phyloP scores from a whole-genome alignment of 1,140 invertebrate species.

The Euschistus heros region DNA sequence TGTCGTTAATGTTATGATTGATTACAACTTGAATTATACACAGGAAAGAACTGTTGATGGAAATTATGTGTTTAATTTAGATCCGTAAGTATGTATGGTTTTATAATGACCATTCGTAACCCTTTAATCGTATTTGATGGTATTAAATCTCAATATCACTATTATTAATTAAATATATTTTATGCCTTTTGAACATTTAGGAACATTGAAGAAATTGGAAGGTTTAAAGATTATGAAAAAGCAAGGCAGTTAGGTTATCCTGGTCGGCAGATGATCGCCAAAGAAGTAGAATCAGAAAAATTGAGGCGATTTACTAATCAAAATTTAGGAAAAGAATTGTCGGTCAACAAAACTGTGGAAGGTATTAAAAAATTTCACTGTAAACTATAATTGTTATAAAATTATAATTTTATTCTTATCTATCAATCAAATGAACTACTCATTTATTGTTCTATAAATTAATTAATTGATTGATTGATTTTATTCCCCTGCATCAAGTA shows the following conservation, averaged over 20 bases:
- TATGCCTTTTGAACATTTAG: conserved; percentile 29
- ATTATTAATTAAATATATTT: too few relatives aligned
- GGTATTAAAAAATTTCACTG: too few relatives aligned
- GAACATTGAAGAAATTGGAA: conserved; percentile 37
- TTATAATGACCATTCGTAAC: too few relatives aligned
- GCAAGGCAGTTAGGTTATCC: conserved; percentile 27
- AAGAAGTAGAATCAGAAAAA: conserved; percentile 63
- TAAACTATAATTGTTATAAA: too few relatives aligned
- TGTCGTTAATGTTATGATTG: conserved; percentile 75
- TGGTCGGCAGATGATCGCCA: conserved; percentile 59
- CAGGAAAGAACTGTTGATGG: conserved; percentile 71
- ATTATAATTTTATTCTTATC: too few relatives aligned
- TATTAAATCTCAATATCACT: background rate
- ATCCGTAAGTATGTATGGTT: conserved; percentile 52
- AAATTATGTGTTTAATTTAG: conserved; percentile 65
- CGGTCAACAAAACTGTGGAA: too few relatives aligned
- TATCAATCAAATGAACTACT: too few relatives aligned
- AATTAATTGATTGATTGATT: too few relatives aligned
- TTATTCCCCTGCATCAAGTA: too few relatives aligned
- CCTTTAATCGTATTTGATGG: background rate
- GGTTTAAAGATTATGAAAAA: conserved; percentile 34
- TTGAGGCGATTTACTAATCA: conserved; percentile 39
- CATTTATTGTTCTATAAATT: too few relatives aligned
- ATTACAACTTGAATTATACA: conserved; percentile 76
- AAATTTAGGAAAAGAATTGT: background rate